phyloP scores from a whole-genome alignment of 1,140 invertebrate genomes.

The Listronotus oregonensis region DNA sequence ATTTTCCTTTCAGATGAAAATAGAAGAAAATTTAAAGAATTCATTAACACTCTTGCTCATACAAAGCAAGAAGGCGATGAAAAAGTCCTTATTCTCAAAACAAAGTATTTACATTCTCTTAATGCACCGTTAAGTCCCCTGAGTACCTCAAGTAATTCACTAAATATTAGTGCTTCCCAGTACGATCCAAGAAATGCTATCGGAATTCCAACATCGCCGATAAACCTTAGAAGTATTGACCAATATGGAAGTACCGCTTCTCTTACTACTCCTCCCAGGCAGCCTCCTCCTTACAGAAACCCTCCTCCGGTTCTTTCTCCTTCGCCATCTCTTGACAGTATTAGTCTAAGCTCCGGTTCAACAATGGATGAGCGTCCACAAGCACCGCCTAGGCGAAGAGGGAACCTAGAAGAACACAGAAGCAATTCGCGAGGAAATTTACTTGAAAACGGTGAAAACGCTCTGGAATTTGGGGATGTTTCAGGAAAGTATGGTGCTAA shows the following conservation, averaged over 20 bases:
- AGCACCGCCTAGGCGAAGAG: slow-evolving; percentile 52
- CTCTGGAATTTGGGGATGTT: slow-evolving; percentile 6
- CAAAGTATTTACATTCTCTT: slow-evolving; percentile 63
- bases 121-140: slow-evolving; percentile 20
- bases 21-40: slow-evolving; percentile 85
- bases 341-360: slow-evolving; percentile 46
- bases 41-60: slow-evolving; percentile 84
- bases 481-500: slow-evolving; percentile 34
- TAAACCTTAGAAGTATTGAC: background rate
- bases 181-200: slow-evolving; percentile 57
- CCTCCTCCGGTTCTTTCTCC: slow-evolving; percentile 62
- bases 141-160: slow-evolving; percentile 19
- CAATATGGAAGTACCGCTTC: slow-evolving; percentile 36
- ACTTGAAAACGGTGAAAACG: background rate
- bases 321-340: slow-evolving; percentile 46
- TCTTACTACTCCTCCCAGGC: slow-evolving; percentile 53
- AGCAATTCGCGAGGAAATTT: slow-evolving; percentile 10
- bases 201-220: slow-evolving; percentile 50
- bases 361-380: slow-evolving; percentile 50
- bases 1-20: slow-evolving; percentile 82
- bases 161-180: slow-evolving; percentile 24
- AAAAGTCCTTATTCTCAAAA: slow-evolving; percentile 83
- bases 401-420: slow-evolving; percentile 9
- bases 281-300: slow-evolving; percentile 70
- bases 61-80: slow-evolving; percentile 82